These are phyloP conservation scores for Papilio gigon DNA, from an alignment of 2,888 invertebrate genomes.

Conservation along the genomic window DNA sequence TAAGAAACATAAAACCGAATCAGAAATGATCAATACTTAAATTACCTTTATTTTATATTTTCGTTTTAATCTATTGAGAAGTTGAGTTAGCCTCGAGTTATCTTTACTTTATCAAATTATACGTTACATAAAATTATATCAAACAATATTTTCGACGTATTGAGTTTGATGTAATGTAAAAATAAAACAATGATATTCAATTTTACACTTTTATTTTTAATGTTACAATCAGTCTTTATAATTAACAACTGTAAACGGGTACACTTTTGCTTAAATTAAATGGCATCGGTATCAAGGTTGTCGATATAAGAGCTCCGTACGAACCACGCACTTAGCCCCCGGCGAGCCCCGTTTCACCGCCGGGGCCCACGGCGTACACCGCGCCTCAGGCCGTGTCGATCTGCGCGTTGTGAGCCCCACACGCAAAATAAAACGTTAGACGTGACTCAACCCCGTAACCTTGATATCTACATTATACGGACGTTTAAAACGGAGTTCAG, in stretches of 20 bases:
- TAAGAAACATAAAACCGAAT: no score
- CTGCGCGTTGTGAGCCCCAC: not conserved
- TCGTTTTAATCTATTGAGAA: no score
- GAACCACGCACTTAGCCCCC: not conserved
- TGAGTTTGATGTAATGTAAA: no score
- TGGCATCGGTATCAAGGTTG: not conserved
- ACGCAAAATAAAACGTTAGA: no score
- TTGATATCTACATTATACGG: no score
- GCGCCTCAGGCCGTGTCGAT: not conserved
- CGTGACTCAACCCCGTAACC: not conserved
- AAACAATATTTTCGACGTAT: no score
- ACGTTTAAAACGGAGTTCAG: no score
- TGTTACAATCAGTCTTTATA: conserved; percentile 39
- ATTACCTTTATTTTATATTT: no score
- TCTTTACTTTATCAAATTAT: no score
- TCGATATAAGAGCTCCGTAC: not conserved
- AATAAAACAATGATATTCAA: not conserved
- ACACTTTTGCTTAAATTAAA: not conserved
- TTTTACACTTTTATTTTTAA: conserved; percentile 4
- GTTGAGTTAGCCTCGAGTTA: no score
- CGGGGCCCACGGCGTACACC: not conserved
- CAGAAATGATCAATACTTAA: no score
- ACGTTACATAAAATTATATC: no score
- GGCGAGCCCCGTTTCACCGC: not conserved
- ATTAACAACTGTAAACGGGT: conserved; percentile 4